Evolutionary conservation across 2,888 invertebrate genomes (phyloP), one percentile per base, ranked within the genome.

Genomic region (Dione juno): DNA sequence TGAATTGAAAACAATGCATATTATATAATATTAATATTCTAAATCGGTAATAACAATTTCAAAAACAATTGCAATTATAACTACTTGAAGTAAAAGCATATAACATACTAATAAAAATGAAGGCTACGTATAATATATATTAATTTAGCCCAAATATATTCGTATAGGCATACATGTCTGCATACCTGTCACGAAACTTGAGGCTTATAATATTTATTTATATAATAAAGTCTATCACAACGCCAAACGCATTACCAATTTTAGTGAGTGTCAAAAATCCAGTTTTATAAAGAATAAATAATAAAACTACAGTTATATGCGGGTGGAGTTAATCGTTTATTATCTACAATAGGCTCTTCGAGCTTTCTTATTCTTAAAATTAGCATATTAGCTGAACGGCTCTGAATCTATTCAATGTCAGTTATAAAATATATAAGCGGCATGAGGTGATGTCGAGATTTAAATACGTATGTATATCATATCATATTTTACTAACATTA

Each of bases 241-340:
- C n/a, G 28, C 8, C 16, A 16, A 66, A 41, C 43, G 21, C 40
- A 52, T 53, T 16, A 53, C 43, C 41, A 66, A 54, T 54, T 35
- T 54, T 35, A 19, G 54, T 54, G 43, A 45, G 54, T 43, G 43
- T 35, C 43, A 16, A 54, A 66, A 35, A 43, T 66, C 66, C 54
- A 66, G 66, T 66, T 66, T 54, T 54, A 54, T 74, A 66, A 68
- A 75, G 70, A 64, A 74, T 75, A 69, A 73, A 74, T 74, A 76
- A 70, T 79, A 76, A 79, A 70, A 80, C 75, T 80, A 82, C 87
- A 82, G 87, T 86, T 86, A 87, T 59, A 74, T 61, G 71, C 67
- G 68, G 74, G 69, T 75, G 66, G 73, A 74, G 74, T 53, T 73
- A 73, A 77, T 80, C 75, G 78, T 82, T 80, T 79, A 78, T 80